Percentiles rank a stretch among this genome's conserved stretches.
Evolutionary conservation across 1,140 invertebrate species (phyloP).

Genomic region (Drosophila tropicalis): DNA sequence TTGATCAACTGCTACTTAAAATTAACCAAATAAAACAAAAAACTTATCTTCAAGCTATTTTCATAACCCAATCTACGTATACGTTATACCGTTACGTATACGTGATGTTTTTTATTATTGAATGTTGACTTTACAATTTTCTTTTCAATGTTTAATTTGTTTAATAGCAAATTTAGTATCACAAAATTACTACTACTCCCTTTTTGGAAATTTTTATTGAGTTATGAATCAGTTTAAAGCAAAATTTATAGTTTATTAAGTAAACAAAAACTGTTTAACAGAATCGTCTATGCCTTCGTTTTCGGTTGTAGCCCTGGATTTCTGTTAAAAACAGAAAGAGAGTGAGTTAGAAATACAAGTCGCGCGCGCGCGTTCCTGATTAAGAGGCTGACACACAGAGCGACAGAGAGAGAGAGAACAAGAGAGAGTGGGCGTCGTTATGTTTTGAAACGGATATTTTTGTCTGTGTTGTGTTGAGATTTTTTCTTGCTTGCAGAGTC

Average conservation of each 20-base stretch:
- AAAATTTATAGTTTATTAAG: neutral
- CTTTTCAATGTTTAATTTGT: too few relatives aligned
- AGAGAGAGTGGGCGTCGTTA: slow-evolving; percentile 43
- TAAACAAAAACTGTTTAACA: neutral
- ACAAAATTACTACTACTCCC: neutral
- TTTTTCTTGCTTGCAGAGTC: slow-evolving; percentile 33
- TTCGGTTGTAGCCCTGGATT: neutral
- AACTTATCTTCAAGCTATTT: too few relatives aligned
- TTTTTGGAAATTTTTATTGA: neutral
- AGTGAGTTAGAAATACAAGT: slow-evolving; percentile 4
- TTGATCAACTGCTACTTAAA: too few relatives aligned
- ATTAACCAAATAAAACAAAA: too few relatives aligned
- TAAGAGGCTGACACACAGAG: slow-evolving; percentile 25
- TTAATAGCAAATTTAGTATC: too few relatives aligned
- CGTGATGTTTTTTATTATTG: neutral
- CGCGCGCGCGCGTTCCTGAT: slow-evolving; percentile 24
- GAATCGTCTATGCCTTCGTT: too few relatives aligned
- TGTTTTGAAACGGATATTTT: slow-evolving; percentile 69
- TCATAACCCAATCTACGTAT: too few relatives aligned
- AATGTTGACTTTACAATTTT: neutral
- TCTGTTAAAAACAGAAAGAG: slow-evolving; percentile 11
- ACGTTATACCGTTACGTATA: neutral
- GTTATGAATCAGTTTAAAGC: neutral
- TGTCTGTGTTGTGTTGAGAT: slow-evolving; percentile 48
- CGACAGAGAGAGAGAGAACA: slow-evolving; percentile 25